These are phyloP conservation scores for Brotula barbata DNA, from an alignment of 2,797 vertebrate genomes.

Conservation along the genomic window DNA sequence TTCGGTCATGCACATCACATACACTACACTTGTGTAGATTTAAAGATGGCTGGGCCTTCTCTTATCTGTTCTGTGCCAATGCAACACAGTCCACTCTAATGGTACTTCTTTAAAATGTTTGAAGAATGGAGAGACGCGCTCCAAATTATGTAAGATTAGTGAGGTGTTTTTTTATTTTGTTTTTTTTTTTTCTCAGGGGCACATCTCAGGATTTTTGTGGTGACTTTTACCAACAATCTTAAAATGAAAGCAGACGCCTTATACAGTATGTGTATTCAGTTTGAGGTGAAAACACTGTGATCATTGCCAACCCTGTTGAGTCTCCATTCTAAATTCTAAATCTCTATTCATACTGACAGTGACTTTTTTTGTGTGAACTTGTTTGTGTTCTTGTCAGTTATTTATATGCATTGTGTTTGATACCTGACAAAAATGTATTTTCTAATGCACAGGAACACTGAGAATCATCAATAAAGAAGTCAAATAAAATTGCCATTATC, in stretches of 20 bases:
- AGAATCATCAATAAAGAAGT: slow-evolving; percentile 5
- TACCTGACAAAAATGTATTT: slow-evolving; percentile 3
- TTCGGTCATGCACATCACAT: neutral
- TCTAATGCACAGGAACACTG: slow-evolving; percentile 9
- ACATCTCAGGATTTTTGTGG: slow-evolving; percentile 28
- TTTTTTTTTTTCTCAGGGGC: slow-evolving; percentile 17
- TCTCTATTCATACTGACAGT: slow-evolving; percentile 35
- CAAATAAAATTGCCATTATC: slow-evolving; percentile 5
- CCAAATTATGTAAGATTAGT: slow-evolving; percentile 25
- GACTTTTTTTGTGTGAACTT: slow-evolving; percentile 1
- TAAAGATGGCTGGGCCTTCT: slow-evolving; percentile 40
- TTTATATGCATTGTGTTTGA: slow-evolving; percentile 8
- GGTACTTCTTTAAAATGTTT: too few relatives aligned
- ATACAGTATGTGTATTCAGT: slow-evolving; percentile 38
- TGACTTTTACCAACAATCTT: slow-evolving; percentile 5
- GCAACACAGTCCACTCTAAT: slow-evolving; percentile 9
- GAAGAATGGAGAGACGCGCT: too few relatives aligned
- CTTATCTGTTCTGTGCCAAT: slow-evolving; percentile 28
- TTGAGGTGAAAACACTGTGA: slow-evolving; percentile 14
- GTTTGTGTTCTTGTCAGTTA: slow-evolving; percentile 1
- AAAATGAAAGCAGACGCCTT: slow-evolving; percentile 8
- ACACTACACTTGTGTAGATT: slow-evolving; percentile 18
- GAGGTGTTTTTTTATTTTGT: slow-evolving; percentile 33
- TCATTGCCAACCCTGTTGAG: slow-evolving; percentile 8
- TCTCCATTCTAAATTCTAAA: too few relatives aligned